Conservation (phyloP, 23 tunicate species). For the Aplidium turbinatum region DNA sequence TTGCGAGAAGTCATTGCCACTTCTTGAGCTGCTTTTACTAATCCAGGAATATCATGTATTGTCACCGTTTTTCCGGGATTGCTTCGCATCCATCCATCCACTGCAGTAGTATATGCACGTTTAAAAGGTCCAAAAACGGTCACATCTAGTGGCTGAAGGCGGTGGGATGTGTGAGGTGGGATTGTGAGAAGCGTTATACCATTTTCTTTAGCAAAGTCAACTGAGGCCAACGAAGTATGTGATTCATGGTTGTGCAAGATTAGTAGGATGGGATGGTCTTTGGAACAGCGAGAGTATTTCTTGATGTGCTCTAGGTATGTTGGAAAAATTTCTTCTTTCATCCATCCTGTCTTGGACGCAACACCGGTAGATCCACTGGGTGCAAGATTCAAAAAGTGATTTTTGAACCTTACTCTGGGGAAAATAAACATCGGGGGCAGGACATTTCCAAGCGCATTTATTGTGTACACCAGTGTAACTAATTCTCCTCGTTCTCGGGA, state of each 20-base stretch:
- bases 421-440: conserved; percentile 24
- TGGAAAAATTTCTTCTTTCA: conserved; percentile 23
- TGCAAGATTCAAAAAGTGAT: conserved; percentile 13
- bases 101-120: conserved; percentile 34
- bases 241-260: conserved; percentile 31
- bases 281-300: conserved; percentile 2
- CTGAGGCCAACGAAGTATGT: conserved; percentile 26
- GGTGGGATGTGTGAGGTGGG: conserved; percentile 17
- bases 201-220: conserved; percentile 28
- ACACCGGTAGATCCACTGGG: conserved; percentile 16
- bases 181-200: conserved; percentile 29
- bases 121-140: conserved; percentile 28
- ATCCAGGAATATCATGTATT: conserved; percentile 17
- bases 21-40: conserved; percentile 20
- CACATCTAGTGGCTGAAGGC: conserved; percentile 25
- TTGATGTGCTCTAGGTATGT: conserved; percentile 15
- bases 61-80: conserved; percentile 30
- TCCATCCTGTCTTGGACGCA: conserved; percentile 15
- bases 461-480: conserved; percentile 6
- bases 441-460: conserved; percentile 25
- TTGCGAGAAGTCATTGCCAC: conserved; percentile 12
- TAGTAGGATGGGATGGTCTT: conserved; percentile 12
- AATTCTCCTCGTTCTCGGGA: conserved; percentile 23
- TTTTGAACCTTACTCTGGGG: background rate
- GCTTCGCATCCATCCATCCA: conserved; percentile 35